Conservation (phyloP, 53 echinoderm and acorn worm species). For the Zoroaster sp. region DNA sequence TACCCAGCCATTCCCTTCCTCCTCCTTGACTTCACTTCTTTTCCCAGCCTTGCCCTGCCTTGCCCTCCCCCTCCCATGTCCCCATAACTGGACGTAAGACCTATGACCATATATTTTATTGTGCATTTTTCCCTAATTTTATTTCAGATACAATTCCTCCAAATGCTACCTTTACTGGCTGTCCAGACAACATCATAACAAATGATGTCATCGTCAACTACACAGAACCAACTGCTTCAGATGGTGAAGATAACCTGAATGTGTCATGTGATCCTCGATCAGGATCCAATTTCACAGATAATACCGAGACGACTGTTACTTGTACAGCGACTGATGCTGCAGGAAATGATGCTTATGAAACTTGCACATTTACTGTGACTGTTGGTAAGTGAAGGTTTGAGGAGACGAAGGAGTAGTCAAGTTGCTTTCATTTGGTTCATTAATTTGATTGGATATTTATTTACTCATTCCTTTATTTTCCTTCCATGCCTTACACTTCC, state of each 20-base stretch:
- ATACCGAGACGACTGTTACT: neutral
- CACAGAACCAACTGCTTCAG: constrained; percentile 11
- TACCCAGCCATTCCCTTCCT: too few relatives aligned
- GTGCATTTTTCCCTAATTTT: neutral
- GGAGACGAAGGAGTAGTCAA: too few relatives aligned
- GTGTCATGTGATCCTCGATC: constrained; percentile 30
- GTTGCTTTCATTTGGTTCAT: neutral
- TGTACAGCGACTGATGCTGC: neutral
- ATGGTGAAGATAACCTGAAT: neutral
- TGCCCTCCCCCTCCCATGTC: too few relatives aligned
- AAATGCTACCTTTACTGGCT: neutral
- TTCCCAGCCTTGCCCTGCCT: too few relatives aligned
- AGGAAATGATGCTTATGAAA: neutral
- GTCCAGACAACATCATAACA: neutral
- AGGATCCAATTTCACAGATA: neutral
- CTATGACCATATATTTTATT: too few relatives aligned
- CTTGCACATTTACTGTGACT: neutral
- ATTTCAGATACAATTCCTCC: constrained; percentile 27
- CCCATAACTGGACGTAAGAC: neutral
- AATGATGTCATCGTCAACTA: neutral
- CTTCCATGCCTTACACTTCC: too few relatives aligned
- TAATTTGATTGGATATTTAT: neutral
- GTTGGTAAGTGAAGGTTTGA: neutral
- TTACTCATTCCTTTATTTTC: neutral
- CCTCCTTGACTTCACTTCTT: too few relatives aligned